Base-by-base conservation (phyloP, 2,888 invertebrate genomes). In the Drosophila prolongata region DNA sequence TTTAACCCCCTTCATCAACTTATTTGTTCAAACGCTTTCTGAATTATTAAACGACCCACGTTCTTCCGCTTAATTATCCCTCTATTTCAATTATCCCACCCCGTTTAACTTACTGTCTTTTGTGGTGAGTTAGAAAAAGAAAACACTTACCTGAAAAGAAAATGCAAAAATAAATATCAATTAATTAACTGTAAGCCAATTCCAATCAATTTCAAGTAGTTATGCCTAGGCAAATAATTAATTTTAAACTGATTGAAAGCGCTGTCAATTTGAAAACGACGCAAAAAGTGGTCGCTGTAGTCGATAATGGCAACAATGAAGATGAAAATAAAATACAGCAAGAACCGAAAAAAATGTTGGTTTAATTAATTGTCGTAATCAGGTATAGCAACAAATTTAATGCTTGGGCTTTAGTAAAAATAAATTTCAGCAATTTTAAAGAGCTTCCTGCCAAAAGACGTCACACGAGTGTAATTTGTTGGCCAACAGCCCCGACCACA, bases 361-460 rank as follows among this genome's bases (percentile, higher is more conserved):
- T 52, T 72, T 79, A 81, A 88, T 90, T 88, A 90, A 86, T 89
- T 80, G 83, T 68, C 76, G 58, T 76, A 79, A 70, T 79, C 66
- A 72, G 66, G 74, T 61, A 66, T 34, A 56, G 60, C 64, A 76
- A 65, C 57, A 55, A 76, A 68, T 64, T 35, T 59, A 69, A 50
- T 56, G 35, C 52, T 46, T 40, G 43, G 6, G 38, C 44, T 46
- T 52, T 16, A 70, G 67, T 49, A 42, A 67, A 79, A 75, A 82
- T 64, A 73, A 53, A 75, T 34, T 40, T 37, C 35, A 27, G 42
- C 68, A 67, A 58, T 66, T 58, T 64, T 38, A 44, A 50, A 52
- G 44, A 50, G 49, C 64, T 57, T 37, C 44, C 47, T 62, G 73
- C 76, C 75, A 80, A 79, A 66, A 76, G 85, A 78, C 82, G 87